Evolutionary conservation across 2,797 vertebrate species (phyloP), one percentile per base, ranked within the genome.

Genomic region (Psittacula derbiana): DNA sequence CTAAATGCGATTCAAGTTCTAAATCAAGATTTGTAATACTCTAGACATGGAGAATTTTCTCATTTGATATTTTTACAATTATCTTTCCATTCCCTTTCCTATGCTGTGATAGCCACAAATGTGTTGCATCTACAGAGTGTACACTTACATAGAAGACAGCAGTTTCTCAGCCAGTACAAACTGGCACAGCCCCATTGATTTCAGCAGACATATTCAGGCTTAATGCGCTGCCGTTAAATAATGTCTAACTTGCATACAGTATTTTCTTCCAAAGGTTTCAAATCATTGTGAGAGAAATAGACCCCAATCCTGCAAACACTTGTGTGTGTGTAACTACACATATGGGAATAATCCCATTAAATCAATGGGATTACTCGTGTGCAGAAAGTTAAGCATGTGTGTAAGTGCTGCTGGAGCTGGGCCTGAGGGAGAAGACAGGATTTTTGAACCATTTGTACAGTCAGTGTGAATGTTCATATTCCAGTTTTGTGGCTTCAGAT

Each of bases 261-360:
- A 33, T 96, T 93, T 95, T 92, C 91, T 90, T 67, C 85, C 47
- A 11, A 1, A 13, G 87, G 50, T 84, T 92, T 92, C 85, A 67
- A 92, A 91, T 33, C 70, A 46, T 69, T 79, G 69, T 0, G 0
- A 81, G 61, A 83, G 92, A 81, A 95, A 80, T 64, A 91, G 70
- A 92, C 55, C 85, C 71, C 72, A 84, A 84, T 88, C 85, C 85
- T 96, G 91, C 85, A 93, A 94, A 95, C 93, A 89, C 52, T 95
- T 76, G 44, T 2, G 27, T 71, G 83, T 93, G 83, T 84, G 74
- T 70, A 93, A 96, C 93, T 93, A 38, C 90, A 93, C 96, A 95
- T 92, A 49, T 93, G 95, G 96, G 94, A 95, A 95, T 95, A 95
- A 96, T 97, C 83, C 95, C 92, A 92, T 95, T 94, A 92, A 93